A percentile compares a stretch with the other conserved stretches of the same genome.
Conservation (phyloP, 2,888 invertebrate species). For the Siphonodentalium dalli region DNA sequence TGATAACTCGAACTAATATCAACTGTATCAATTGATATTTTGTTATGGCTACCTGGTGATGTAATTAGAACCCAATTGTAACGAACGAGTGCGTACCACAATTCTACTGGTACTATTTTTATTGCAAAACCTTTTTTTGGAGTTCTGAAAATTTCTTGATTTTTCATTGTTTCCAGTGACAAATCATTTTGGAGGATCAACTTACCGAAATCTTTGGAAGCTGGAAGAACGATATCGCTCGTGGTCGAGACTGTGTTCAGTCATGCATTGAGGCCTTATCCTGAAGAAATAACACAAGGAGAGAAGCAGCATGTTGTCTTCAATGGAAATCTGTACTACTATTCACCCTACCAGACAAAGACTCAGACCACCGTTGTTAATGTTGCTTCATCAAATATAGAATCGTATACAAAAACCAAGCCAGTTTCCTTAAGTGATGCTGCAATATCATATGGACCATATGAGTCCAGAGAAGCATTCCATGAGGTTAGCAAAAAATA, state of each 20-base stretch:
- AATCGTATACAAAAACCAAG: slow-evolving; percentile 61
- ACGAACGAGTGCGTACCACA: too few relatives aligned
- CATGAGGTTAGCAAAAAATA: slow-evolving; percentile 52
- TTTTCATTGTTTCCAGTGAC: slow-evolving; percentile 26
- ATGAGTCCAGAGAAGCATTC: slow-evolving; percentile 75
- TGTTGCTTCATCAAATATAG: slow-evolving; percentile 80
- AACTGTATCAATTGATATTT: too few relatives aligned
- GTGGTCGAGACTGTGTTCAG: slow-evolving; percentile 72
- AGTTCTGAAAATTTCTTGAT: background rate
- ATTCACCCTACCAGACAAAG: slow-evolving; percentile 80
- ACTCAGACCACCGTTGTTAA: slow-evolving; percentile 84
- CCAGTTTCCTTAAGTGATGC: slow-evolving; percentile 75
- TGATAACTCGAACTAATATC: too few relatives aligned
- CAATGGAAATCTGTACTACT: slow-evolving; percentile 83
- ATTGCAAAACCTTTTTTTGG: too few relatives aligned
- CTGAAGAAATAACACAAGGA: slow-evolving; percentile 86
- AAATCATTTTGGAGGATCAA: slow-evolving; percentile 53
- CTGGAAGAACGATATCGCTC: slow-evolving; percentile 54
- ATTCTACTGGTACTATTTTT: too few relatives aligned
- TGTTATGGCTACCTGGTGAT: too few relatives aligned
- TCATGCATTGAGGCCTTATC: slow-evolving; percentile 82
- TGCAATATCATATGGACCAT: slow-evolving; percentile 88
- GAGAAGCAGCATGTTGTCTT: slow-evolving; percentile 93
- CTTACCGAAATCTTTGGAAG: slow-evolving; percentile 46
- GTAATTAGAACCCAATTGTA: too few relatives aligned